Evolutionary conservation across 2,888 invertebrate genomes (phyloP).

Genomic region (Caenorhabditis macrosperma): DNA sequence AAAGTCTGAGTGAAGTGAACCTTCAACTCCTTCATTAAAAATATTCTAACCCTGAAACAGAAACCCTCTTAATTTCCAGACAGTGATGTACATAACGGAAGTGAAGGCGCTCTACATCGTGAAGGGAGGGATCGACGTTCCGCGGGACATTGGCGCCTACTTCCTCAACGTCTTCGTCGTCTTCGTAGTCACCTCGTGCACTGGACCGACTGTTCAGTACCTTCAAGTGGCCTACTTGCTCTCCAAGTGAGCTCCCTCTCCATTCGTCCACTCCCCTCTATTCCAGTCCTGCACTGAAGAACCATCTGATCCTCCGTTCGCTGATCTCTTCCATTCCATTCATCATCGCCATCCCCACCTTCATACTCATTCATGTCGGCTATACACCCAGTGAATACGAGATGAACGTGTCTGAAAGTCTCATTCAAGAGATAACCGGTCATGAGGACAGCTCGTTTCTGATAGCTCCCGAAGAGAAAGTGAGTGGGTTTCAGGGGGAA

Average conservation of each 20-base stretch:
- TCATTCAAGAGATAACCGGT: conserved; percentile 32
- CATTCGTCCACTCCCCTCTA: too few relatives aligned
- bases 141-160: conserved; percentile 19
- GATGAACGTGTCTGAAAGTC: conserved; percentile 11
- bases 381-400: conserved; percentile 32
- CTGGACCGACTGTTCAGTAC: conserved; percentile 37
- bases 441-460: conserved; percentile 35
- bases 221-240: conserved; percentile 44
- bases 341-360: conserved; percentile 26
- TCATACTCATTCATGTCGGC: conserved; percentile 13
- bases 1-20: too few relatives aligned
- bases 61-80: conserved; percentile 43
- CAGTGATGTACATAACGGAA: conserved; percentile 35
- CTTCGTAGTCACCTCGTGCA: conserved; percentile 36
- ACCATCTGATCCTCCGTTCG: conserved; percentile 14
- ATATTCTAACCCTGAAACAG: too few relatives aligned
- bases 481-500: not conserved
- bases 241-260: not conserved
- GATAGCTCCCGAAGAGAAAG: conserved; percentile 44
- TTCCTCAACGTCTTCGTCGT: conserved; percentile 36
- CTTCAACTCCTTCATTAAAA: too few relatives aligned
- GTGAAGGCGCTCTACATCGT: conserved; percentile 44
- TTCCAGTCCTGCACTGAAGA: conserved; percentile 40
- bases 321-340: conserved; percentile 18
- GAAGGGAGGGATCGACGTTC: conserved; percentile 34